Evolutionary conservation across 2,113 vertebrate species (phyloP), one percentile per base, ranked within the genome.

Genomic region (Petroica traversi): DNA sequence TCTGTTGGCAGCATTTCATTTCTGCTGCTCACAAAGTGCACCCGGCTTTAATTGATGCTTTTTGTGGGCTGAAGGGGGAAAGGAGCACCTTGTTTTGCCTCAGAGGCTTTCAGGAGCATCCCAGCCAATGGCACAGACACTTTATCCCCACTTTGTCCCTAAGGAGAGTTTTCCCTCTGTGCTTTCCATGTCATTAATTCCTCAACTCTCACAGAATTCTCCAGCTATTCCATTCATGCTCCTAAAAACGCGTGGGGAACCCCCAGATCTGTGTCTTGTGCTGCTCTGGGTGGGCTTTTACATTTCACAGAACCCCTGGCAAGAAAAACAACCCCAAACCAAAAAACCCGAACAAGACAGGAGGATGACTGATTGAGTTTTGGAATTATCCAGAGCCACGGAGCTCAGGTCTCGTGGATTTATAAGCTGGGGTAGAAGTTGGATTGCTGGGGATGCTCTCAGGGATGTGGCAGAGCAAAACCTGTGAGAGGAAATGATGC

Each of bases 341-440:
- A 34, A 22, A 43, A 20, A 1, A 3, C 28, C 29, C 49, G 6
- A 11, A 7, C 9, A 4, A 1, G 43, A 3, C 6, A 6, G 33
- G 22, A 33, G 18, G 2, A 6, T 19, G 29, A 2, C 0, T 17
- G 45, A 1, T 14, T 11, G 45, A 22, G 8, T 1, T 51, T n/a
- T 51, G 79, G 45, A 14, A 18, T 15, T 18, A 14, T 1, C 38
- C n/a, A 12, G 6, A 75, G 3, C 11, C 29, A 5, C 12, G 38
- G 34, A 38, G 34, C 40, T 26, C 13, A 2, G 28, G 19, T 7
- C 12, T 15, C 0, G 0, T 7, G 57, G 43, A 0, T 12, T 0
- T 19, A 5, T 6, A 1, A 33, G 8, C 0, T 18, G 36, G n/a
- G 38, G 7, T 1, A 19, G 40, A 9, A 57, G 26, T 3, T 0